Evolutionary conservation across 2,113 vertebrate species (phyloP), one percentile per base, ranked within the genome.

Genomic region (Dipodomys merriami): DNA sequence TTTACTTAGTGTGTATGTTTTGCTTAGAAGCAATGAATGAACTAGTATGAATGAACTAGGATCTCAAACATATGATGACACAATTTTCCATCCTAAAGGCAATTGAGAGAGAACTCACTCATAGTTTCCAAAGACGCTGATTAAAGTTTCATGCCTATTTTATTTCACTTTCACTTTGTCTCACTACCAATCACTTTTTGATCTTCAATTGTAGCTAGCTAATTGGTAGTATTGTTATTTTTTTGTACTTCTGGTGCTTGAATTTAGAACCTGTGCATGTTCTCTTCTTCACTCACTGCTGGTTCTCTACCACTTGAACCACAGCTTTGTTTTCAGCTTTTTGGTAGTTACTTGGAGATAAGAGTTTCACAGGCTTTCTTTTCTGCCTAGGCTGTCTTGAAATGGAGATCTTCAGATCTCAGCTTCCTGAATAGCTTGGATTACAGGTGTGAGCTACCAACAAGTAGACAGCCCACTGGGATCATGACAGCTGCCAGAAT

Each of bases 81-180:
- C 35, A 64, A 25, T 0, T 94, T 86, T 88, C 76, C 93, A 86
- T 92, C 88, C 94, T 91, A 74, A 94, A 92, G 83, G 80, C 46
- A 72, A 86, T 80, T 71, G 16, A 85, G 49, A 91, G 86, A 79
- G 73, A 94, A 96, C 95, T 97, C 94, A 91, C 86, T 79, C 89
- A 94, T 78, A 84, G 64, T 79, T 89, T 84, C 53, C 62, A 88
- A 90, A 95, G 60, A 87, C 65, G 73, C 91, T 91, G 91, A 65
- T 82, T 84, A 73, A 90, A 85, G 80, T 95, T 96, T 79, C 44
- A 44, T 81, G 84, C 60, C 95, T 95, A 96, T 96, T 94, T 94
- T 49, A 19, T 49, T 87, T 96, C 89, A 97, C 95, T 69, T 96
- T 95, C 73, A 62, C 35, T 85, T 93, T 94, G 92, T 91, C 94